phyloP scores from a whole-genome alignment of 1,140 invertebrate genomes.

The Ostrea denselamellosa region DNA sequence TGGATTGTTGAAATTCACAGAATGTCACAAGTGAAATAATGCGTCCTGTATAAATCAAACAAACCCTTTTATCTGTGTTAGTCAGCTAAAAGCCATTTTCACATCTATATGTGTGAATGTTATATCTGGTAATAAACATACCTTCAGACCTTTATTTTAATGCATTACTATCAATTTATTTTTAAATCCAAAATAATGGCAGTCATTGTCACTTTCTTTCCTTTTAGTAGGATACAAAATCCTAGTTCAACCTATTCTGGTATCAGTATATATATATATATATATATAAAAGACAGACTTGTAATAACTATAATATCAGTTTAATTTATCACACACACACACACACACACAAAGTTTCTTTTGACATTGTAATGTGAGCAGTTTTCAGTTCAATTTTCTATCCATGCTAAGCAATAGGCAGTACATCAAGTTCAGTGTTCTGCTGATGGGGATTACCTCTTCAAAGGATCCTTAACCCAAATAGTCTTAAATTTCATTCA shows the following conservation, averaged over 20 bases:
- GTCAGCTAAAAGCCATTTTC: slow-evolving; percentile 16
- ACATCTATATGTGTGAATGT: not conserved
- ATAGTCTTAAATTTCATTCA: slow-evolving; percentile 31
- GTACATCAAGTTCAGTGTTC: slow-evolving; percentile 14
- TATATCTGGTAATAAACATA: not conserved
- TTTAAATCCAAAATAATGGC: too few species aligned
- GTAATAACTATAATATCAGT: not conserved
- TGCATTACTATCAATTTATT: too few species aligned
- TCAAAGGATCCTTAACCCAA: slow-evolving; percentile 32
- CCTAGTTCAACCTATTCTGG: not conserved
- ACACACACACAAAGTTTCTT: too few species aligned
- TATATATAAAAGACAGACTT: not conserved
- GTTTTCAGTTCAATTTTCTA: slow-evolving; percentile 14
- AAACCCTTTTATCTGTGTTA: not conserved
- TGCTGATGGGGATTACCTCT: slow-evolving; percentile 1
- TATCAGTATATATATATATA: too few species aligned
- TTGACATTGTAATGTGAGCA: not conserved
- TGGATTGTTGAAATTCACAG: slow-evolving; percentile 7
- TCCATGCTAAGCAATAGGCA: not conserved
- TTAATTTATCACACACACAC: too few species aligned
- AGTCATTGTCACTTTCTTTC: too few species aligned
- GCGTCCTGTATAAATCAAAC: not conserved
- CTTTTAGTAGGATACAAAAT: too few species aligned
- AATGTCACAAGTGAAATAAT: slow-evolving; percentile 14
- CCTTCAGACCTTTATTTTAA: too few species aligned